Base-by-base conservation (phyloP, 2,888 invertebrate genomes). In the Eupithecia abbreviata region DNA sequence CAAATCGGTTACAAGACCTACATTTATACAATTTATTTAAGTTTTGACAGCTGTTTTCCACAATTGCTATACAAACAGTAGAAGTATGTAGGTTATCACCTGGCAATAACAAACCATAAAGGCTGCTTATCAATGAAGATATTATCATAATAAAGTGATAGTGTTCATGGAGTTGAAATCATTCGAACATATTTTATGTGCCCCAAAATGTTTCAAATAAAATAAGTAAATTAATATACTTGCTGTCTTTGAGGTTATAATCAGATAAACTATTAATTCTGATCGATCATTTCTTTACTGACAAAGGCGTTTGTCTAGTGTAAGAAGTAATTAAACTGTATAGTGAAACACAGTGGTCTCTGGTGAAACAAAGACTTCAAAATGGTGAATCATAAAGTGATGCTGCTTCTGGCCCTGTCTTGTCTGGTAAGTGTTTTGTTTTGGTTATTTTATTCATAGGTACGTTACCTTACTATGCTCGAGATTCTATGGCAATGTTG, bases 241-340 rank as follows among this genome's bases (percentile, higher is more conserved):
- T 30, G n/a, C 49, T 30, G 5, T 30, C 4, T 71, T 62, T 7
- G 15, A 41, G 30, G 12, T 62, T 30, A 30, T 12, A 62, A 72
- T 41, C 66, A 58, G 49, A 62, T 66, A 15, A 76, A 74, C 69
- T 78, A 68, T 73, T 30, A 30, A 30, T 58, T 68, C 41, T 58
- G 2, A 73, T 81, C 85, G 85, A 89, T 43, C 87, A 85, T 73
- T 80, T 91, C 92, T 92, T 92, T 88, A 79, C 89, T 88, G 90
- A 88, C 90, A 92, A 93, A 87, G 89, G 84, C 49, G 78, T 92
- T 94, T 92, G 91, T 89, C 86, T 83, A 84, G 90, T 90, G 78
- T 86, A 92, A 91, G 91, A 90, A 91, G 87, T 88, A 87, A 83
- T 77, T 79, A 77, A 76, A 78, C 73, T 75, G 69, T 73, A 55